These are phyloP conservation scores for Mionectes macconnelli DNA, from an alignment of 2,113 vertebrate species.

Conservation along the genomic window DNA sequence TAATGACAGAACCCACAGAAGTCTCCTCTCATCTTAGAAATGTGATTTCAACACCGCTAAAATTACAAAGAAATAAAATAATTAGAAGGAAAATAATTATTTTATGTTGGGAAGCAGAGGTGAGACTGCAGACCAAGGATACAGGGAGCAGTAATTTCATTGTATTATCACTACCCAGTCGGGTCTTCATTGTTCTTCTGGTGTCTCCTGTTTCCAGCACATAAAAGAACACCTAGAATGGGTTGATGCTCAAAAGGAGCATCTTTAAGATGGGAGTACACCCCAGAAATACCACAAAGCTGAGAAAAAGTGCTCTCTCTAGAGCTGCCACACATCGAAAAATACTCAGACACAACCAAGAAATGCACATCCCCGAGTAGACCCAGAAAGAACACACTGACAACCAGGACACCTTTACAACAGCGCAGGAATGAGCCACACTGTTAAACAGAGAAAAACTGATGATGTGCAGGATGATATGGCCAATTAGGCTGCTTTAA, in stretches of 20 bases:
- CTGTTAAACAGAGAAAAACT: neutral
- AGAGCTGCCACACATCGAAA: neutral
- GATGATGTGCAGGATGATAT: neutral
- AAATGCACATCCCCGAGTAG: fast-evolving
- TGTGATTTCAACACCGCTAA: neutral
- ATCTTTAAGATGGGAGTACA: neutral
- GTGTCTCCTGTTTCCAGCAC: neutral
- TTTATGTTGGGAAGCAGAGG: neutral
- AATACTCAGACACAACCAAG: neutral
- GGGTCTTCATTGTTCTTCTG: neutral
- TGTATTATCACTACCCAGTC: neutral
- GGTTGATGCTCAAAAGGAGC: neutral
- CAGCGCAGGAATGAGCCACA: neutral
- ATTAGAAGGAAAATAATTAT: neutral
- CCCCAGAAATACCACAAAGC: neutral
- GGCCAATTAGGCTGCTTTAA: neutral
- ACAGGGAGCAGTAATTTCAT: neutral
- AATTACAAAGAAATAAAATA: neutral
- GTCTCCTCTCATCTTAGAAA: neutral
- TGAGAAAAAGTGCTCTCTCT: neutral
- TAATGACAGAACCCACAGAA: neutral
- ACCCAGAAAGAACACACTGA: neutral
- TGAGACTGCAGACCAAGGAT: neutral
- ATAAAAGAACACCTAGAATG: neutral
- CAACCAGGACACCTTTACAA: neutral